A percentile compares a stretch with the other conserved stretches of the same genome.
These are phyloP conservation scores for Chalcosyrphus nemorum DNA, from an alignment of 2,888 invertebrate genomes.

Conservation along the genomic window DNA sequence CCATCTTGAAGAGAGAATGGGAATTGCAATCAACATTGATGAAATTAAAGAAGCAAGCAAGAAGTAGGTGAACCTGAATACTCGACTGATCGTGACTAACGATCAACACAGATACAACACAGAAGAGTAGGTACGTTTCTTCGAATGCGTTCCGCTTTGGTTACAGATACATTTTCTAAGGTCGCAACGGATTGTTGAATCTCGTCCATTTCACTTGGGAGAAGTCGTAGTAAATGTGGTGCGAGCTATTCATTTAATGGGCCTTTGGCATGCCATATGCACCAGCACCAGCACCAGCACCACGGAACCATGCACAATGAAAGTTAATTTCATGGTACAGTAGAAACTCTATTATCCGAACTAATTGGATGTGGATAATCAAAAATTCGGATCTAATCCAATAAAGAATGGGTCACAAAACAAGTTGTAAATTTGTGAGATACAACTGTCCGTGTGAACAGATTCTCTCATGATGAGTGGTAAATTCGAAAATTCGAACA, in stretches of 20 bases:
- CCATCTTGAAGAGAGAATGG: conserved; percentile 15
- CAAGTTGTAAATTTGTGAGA: too few relatives aligned
- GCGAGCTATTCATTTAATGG: conserved; percentile 44
- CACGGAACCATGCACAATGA: conserved; percentile 50
- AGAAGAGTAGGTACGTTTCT: background rate
- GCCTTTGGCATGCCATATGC: conserved; percentile 37
- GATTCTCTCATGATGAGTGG: background rate
- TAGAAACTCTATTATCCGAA: background rate
- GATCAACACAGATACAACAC: conserved; percentile 57
- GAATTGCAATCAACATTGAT: conserved; percentile 37
- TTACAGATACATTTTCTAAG: conserved; percentile 48
- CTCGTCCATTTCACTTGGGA: conserved; percentile 48
- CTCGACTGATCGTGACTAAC: conserved; percentile 65
- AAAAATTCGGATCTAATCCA: background rate
- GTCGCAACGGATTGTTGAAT: conserved; percentile 58
- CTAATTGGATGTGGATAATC: background rate
- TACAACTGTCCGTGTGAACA: too few relatives aligned
- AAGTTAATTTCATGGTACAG: conserved; percentile 57
- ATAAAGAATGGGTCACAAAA: background rate
- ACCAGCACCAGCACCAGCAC: too few relatives aligned
- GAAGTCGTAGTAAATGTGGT: conserved; percentile 29
- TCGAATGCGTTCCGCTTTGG: conserved; percentile 12
- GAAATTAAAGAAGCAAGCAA: conserved; percentile 48
- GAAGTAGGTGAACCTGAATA: conserved; percentile 74
- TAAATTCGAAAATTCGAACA: too few relatives aligned